These are phyloP conservation scores for Polyergus mexicanus DNA, from an alignment of 1,140 invertebrate genomes.

Conservation along the genomic window DNA sequence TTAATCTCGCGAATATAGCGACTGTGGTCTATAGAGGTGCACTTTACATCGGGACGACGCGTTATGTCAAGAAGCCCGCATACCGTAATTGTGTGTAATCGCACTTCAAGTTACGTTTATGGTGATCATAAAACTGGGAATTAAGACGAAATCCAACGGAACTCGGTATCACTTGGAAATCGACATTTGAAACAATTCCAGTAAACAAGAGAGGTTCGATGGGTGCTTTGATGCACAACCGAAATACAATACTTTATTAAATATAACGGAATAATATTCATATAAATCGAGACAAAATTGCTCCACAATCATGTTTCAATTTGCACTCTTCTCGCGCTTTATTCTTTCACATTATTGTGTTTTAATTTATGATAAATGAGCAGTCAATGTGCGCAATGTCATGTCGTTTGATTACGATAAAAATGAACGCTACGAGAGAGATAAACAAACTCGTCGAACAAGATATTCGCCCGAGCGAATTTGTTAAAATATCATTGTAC, in stretches of 20 bases:
- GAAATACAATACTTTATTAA: background rate
- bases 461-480: constrained; percentile 7
- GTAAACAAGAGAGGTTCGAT: background rate
- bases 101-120: constrained; percentile 63
- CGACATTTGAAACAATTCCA: background rate
- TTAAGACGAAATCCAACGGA: constrained; percentile 55
- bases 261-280: constrained; percentile 21
- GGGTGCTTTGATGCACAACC: background rate
- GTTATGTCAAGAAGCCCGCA: constrained; percentile 54
- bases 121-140: constrained; percentile 61
- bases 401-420: background rate
- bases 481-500: constrained; percentile 8
- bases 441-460: constrained; percentile 7
- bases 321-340: constrained; percentile 11
- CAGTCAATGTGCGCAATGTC: background rate
- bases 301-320: background rate
- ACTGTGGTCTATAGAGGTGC: background rate
- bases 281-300: background rate
- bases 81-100: constrained; percentile 66
- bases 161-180: background rate
- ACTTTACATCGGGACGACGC: constrained; percentile 1
- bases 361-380: constrained; percentile 17
- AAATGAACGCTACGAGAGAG: constrained; percentile 20
- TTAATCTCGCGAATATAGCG: constrained; percentile 68
- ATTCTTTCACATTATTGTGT: background rate